Evolutionary conservation across 2,113 vertebrate species (phyloP).

Genomic region (Seriola dumerili): DNA sequence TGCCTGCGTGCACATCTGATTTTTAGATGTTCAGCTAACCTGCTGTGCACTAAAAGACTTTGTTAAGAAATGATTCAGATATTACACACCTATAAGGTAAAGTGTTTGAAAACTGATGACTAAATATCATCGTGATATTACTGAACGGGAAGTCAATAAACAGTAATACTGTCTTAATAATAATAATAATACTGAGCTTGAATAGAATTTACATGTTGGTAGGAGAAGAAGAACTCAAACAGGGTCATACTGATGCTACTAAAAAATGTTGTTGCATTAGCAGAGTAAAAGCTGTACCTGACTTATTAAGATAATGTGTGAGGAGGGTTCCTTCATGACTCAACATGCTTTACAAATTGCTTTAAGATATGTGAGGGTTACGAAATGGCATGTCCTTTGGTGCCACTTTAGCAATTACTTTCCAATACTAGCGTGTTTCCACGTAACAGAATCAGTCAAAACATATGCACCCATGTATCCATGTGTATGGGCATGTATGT

Average conservation of each 20-base stretch:
- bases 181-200: background rate
- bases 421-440: slow-evolving; percentile 3
- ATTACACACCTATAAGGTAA: background rate
- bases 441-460: slow-evolving; percentile 8
- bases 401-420: slow-evolving; percentile 13
- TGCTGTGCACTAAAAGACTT: background rate
- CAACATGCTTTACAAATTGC: slow-evolving; percentile 7
- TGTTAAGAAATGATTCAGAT: background rate
- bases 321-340: slow-evolving; percentile 21
- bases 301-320: slow-evolving; percentile 24
- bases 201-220: background rate
- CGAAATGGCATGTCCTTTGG: slow-evolving; percentile 6
- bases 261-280: background rate
- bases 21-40: background rate
- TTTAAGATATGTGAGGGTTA: slow-evolving; percentile 10
- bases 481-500: background rate
- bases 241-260: background rate
- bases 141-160: background rate
- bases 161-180: background rate
- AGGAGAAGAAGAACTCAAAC: slow-evolving; percentile 26
- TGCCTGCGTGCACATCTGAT: background rate
- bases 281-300: background rate
- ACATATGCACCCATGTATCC: background rate
- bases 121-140: background rate
- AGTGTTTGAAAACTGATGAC: background rate